Evolutionary conservation across 2,113 vertebrate genomes (phyloP), one percentile per base, ranked within the genome.

Genomic region (Myrmecophaga tridactyla): DNA sequence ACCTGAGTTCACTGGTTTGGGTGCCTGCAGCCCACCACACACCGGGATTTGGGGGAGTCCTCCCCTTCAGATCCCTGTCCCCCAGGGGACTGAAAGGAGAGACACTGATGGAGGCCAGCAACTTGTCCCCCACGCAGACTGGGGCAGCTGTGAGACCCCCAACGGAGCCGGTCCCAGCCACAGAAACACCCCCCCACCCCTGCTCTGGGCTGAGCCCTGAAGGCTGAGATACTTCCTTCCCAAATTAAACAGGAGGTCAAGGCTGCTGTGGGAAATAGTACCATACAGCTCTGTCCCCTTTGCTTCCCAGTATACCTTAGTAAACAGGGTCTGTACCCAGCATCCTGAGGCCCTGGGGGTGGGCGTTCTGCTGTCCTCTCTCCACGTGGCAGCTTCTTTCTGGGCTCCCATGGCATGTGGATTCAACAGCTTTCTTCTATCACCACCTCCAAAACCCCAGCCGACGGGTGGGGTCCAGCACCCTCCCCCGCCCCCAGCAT

Each of bases 211-310:
- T 86, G 29, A 25, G 53, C 72, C 89, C 53, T 41, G 86, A 75
- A 46, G 36, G 23, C 1, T 1, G 60, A 9, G 86, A 7, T 29
- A 4, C 43, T 77, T 60, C 53, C 77, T 51, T 58, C 91, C 80
- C 69, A 4, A 53, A 86, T 46, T 48, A 72, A 92, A 86, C 92
- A 82, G 58, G 51, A 48, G 76, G 75, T 39, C 36, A 23, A 67
- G 48, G 86, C 94, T 63, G 56, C 90, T 63, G 81, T 92, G 96
- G 95, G 97, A 93, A 96, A 96, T 63, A 92, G 97, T 97, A 96
- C 97, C 96, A 89, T 96, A 96, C 18, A 63, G 75, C 94, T 92
- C 75, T 34, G 46, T 43, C 90, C 67, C 84, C 39, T 23, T 73
- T 29, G 51, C 58, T 36, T 36, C 46, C 62, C 87, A 0, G 7